These are phyloP conservation scores for Achatina immaculata DNA, from an alignment of 1,140 invertebrate genomes.

Conservation along the genomic window DNA sequence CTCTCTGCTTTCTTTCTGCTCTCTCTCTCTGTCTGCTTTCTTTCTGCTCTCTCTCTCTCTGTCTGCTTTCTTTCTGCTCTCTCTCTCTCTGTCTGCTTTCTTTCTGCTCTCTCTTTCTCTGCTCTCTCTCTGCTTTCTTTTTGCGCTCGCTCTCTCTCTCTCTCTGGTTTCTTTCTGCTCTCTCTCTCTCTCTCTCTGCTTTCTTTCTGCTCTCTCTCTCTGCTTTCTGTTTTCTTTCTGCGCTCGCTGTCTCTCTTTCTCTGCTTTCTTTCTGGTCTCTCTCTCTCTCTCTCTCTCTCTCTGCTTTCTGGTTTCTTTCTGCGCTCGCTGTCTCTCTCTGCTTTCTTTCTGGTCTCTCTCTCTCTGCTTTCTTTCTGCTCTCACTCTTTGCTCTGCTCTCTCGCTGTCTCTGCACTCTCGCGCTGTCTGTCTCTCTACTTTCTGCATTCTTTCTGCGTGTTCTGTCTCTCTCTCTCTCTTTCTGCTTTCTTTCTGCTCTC, in stretches of 20 bases:
- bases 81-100: background rate
- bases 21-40: background rate
- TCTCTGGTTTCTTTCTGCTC: no score
- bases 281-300: background rate
- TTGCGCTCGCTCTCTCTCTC: no score
- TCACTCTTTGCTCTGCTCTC: no score
- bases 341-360: no score
- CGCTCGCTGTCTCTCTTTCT: background rate
- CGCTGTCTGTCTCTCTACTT: background rate
- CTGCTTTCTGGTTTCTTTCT: background rate
- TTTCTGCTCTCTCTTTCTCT: no score
- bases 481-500: background rate
- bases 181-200: no score
- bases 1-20: background rate
- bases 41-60: background rate
- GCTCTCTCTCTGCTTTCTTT: no score
- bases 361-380: no score
- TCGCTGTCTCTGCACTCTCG: no score
- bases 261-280: background rate
- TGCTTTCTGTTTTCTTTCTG: no score
- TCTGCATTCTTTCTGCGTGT: background rate
- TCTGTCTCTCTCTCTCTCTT: background rate
- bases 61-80: background rate
- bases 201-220: conserved; percentile 13
- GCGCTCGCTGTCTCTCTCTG: background rate